Percentiles rank a stretch among this genome's conserved stretches.
Conservation (phyloP, 2,113 vertebrate genomes). For the Crypturellus undulatus region DNA sequence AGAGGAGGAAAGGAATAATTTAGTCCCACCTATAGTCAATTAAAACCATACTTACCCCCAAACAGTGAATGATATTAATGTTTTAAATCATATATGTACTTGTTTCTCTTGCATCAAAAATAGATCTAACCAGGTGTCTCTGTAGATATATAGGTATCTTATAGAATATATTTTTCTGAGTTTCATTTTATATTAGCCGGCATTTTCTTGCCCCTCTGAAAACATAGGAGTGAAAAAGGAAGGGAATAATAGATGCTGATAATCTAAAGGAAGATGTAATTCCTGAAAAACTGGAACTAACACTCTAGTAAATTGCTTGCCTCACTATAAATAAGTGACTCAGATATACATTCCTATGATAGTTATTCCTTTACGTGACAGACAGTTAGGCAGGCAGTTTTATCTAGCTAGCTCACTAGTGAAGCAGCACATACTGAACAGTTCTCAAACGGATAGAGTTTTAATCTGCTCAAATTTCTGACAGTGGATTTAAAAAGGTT, state of each 20-base stretch:
- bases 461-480: not conserved
- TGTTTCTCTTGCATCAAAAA: not conserved
- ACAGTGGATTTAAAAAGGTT: not conserved
- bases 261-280: not conserved
- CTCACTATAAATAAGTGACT: not conserved
- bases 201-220: not conserved
- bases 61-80: not conserved
- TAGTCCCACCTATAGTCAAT: not conserved
- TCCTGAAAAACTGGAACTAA: conserved; percentile 39
- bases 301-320: not conserved
- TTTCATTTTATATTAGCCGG: not conserved
- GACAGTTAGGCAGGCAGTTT: not conserved
- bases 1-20: not conserved
- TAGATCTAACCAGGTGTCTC: not conserved
- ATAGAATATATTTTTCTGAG: not conserved
- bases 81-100: not conserved
- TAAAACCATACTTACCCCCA: not conserved
- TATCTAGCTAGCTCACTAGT: not conserved
- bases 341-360: not conserved
- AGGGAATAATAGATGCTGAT: not conserved
- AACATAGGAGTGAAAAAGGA: not conserved
- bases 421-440: not conserved
- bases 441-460: not conserved
- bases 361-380: not conserved
- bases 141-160: too few species aligned